phyloP scores from a whole-genome alignment of 1,140 invertebrate species.

The Phymorhynchus buccinoides region DNA sequence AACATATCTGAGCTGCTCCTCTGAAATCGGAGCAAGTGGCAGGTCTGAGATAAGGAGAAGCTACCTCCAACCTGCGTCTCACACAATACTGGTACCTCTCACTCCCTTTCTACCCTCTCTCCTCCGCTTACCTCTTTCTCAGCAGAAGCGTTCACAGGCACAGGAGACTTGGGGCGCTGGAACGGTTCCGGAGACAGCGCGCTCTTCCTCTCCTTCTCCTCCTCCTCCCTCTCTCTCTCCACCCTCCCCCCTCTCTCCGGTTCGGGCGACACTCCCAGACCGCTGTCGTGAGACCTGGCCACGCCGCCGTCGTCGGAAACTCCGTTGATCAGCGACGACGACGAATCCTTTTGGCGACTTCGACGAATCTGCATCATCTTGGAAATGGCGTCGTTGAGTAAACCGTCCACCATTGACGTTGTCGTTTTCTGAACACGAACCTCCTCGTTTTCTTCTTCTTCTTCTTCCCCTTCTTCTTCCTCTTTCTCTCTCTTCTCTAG shows the following conservation, averaged over 20 bases:
- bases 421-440: constrained; percentile 39
- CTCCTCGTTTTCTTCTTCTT: constrained; percentile 35
- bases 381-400: constrained; percentile 67
- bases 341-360: constrained; percentile 18
- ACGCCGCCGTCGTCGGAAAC: constrained; percentile 34
- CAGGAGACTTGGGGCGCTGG: constrained; percentile 60
- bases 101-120: no score
- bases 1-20: no score
- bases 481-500: background rate
- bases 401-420: constrained; percentile 51
- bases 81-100: background rate
- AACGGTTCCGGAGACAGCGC: constrained; percentile 47
- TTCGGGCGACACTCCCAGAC: constrained; percentile 49
- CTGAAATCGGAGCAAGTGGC: no score
- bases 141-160: constrained; percentile 47
- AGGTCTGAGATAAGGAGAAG: no score
- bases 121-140: constrained; percentile 11
- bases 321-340: constrained; percentile 27
- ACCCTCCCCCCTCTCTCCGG: constrained; percentile 40
- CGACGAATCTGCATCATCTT: constrained; percentile 64
- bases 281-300: constrained; percentile 39
- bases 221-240: no score
- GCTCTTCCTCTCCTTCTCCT: constrained; percentile 40
- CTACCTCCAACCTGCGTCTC: no score
- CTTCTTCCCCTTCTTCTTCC: background rate